Conservation (phyloP, 2,113 vertebrate species). For the Gadus macrocephalus region DNA sequence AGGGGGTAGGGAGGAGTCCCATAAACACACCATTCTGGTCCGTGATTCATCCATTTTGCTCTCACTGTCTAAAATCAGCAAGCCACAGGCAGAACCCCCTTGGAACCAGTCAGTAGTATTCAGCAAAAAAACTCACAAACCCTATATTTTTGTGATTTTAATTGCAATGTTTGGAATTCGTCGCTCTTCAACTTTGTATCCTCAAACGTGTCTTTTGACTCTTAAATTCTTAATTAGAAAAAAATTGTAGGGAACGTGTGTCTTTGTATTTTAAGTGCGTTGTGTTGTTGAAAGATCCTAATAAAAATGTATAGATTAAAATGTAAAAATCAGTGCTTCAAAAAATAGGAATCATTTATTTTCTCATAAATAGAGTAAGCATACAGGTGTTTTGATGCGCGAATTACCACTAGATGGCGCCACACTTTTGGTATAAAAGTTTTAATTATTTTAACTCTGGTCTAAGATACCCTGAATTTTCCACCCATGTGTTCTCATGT, state of each 20-base stretch:
- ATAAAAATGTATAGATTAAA: too few species aligned
- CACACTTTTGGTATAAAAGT: constrained; percentile 5
- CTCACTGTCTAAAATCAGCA: constrained; percentile 22
- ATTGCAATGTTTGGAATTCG: not conserved
- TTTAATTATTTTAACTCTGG: too few species aligned
- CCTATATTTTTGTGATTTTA: not conserved
- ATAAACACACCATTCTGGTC: constrained; percentile 43
- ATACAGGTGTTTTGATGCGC: not conserved
- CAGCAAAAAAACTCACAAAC: constrained; percentile 4
- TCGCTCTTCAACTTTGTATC: too few species aligned
- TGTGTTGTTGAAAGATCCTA: too few species aligned
- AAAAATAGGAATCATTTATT: not conserved
- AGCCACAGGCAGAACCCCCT: constrained; percentile 7
- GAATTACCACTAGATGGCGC: constrained; percentile 37
- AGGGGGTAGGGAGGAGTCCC: constrained; percentile 37
- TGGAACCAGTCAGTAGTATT: not conserved
- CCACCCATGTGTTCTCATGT: too few species aligned
- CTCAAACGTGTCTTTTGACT: too few species aligned
- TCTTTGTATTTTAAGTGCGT: too few species aligned
- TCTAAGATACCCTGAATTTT: too few species aligned
- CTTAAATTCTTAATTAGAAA: too few species aligned
- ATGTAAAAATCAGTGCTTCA: too few species aligned
- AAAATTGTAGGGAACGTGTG: too few species aligned
- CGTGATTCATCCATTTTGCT: constrained; percentile 29
- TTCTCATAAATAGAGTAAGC: not conserved